Percentiles rank a stretch among this genome's conserved stretches.
Conservation (phyloP, 2,888 invertebrate genomes). For the Drosophila differens region DNA sequence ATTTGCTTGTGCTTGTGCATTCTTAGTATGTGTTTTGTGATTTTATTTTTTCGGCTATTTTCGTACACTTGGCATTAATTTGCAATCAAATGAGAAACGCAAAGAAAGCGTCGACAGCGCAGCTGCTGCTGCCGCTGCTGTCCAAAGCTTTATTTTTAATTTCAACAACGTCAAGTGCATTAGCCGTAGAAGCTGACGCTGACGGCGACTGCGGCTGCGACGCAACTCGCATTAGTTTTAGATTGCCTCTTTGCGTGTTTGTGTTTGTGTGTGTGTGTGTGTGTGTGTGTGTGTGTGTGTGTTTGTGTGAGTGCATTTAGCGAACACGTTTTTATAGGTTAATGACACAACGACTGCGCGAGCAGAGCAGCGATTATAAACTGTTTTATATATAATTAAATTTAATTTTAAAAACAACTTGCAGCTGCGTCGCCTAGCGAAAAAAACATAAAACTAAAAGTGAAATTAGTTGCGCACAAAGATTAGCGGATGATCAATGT, state of each 20-base stretch:
- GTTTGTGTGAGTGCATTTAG: slow-evolving; percentile 43
- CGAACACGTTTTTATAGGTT: slow-evolving; percentile 83
- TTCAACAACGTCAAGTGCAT: slow-evolving; percentile 53
- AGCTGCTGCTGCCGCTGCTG: slow-evolving; percentile 6
- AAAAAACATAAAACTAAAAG: slow-evolving; percentile 46
- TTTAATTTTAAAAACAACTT: slow-evolving; percentile 24
- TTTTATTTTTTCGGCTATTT: slow-evolving; percentile 56
- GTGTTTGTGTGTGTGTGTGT: slow-evolving; percentile 15
- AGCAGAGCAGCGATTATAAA: slow-evolving; percentile 51
- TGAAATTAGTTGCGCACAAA: slow-evolving; percentile 47
- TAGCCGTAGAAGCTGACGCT: slow-evolving; percentile 21
- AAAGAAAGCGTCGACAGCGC: slow-evolving; percentile 52
- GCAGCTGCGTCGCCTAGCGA: slow-evolving; percentile 31
- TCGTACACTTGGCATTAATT: slow-evolving; percentile 69
- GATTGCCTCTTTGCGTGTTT: slow-evolving; percentile 8
- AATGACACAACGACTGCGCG: slow-evolving; percentile 76
- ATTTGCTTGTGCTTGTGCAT: slow-evolving; percentile 44
- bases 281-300: slow-evolving; percentile 29
- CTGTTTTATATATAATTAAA: slow-evolving; percentile 33
- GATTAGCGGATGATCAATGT: slow-evolving; percentile 28
- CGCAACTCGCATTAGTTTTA: slow-evolving; percentile 35
- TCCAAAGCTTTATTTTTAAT: slow-evolving; percentile 12
- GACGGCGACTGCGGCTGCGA: slow-evolving; percentile 7
- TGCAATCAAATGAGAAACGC: slow-evolving; percentile 58
- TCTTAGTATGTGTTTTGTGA: slow-evolving; percentile 27